Evolutionary conservation across 2,113 vertebrate species (phyloP).

Genomic region (Clarias batrachus): DNA sequence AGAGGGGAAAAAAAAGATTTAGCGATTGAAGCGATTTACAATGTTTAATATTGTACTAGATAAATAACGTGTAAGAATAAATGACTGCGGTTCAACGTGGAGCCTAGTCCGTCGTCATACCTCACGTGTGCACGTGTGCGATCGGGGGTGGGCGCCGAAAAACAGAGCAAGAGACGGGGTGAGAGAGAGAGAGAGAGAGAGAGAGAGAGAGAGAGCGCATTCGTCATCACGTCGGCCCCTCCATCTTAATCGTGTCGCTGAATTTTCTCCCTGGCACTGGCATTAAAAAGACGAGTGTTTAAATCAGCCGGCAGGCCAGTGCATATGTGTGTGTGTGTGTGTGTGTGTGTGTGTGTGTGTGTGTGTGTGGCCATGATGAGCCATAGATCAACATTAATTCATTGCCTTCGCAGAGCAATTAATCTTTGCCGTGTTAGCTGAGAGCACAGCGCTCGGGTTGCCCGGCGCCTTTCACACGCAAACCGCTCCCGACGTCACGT

Average conservation of each 20-base stretch:
- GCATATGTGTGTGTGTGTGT: conserved; percentile 57
- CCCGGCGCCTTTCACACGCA: background rate
- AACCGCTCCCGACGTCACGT: background rate
- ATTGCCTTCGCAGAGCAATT: conserved; percentile 73
- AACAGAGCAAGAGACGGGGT: background rate
- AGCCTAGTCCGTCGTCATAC: background rate
- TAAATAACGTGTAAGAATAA: conserved; percentile 34
- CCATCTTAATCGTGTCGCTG: conserved; percentile 66
- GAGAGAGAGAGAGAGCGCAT: background rate
- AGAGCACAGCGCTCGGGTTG: conserved; percentile 63
- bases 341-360: conserved; percentile 8
- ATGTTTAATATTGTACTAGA: conserved; percentile 39
- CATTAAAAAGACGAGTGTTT: conserved; percentile 72
- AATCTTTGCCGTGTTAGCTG: conserved; percentile 78
- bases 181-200: background rate
- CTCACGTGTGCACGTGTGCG: background rate
- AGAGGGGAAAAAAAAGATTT: background rate
- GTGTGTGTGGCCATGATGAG: conserved; percentile 66
- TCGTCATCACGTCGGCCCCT: conserved; percentile 41
- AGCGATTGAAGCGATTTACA: conserved; percentile 34
- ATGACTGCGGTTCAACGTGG: conserved; percentile 13
- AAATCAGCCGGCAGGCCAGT: conserved; percentile 77
- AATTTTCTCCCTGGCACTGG: conserved; percentile 61
- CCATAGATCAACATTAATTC: conserved; percentile 85
- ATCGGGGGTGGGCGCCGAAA: background rate